Evolutionary conservation across 2,113 vertebrate species (phyloP).

Genomic region (Callocephalon fimbriatum): DNA sequence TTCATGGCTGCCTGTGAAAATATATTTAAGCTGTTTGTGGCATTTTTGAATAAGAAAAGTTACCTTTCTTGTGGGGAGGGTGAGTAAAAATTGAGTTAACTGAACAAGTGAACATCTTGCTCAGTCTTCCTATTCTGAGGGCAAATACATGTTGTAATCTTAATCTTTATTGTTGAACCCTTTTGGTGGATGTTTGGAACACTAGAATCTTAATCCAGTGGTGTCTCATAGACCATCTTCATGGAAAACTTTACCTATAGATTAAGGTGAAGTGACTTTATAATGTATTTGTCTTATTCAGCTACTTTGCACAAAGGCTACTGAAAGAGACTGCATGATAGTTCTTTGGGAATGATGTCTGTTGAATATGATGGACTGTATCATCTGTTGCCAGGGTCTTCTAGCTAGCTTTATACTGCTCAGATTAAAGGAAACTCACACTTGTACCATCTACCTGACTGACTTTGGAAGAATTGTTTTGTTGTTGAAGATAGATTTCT

Average conservation of each 20-base stretch:
- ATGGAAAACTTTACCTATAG: not conserved
- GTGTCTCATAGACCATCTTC: not conserved
- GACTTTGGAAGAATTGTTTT: not conserved
- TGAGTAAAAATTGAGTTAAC: not conserved
- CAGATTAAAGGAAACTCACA: not conserved
- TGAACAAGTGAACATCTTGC: not conserved
- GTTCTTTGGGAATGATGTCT: not conserved
- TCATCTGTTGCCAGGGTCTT: not conserved
- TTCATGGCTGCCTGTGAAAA: not conserved
- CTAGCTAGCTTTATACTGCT: not conserved
- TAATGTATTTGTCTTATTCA: not conserved
- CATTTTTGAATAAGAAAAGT: not conserved
- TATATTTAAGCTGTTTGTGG: not conserved
- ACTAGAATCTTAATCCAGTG: not conserved
- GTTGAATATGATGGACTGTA: not conserved
- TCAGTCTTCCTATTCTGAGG: not conserved
- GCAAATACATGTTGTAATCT: not conserved
- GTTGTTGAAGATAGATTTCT: not conserved
- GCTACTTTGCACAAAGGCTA: not conserved
- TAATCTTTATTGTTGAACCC: not conserved
- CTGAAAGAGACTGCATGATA: not conserved
- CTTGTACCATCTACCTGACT: not conserved
- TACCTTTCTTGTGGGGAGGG: not conserved
- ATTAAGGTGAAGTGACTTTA: not conserved
- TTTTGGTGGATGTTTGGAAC: not conserved